A percentile compares a stretch with the other conserved stretches of the same genome.
phyloP scores from a whole-genome alignment of 2,888 invertebrate species.

The Drosophila trichaetosa region DNA sequence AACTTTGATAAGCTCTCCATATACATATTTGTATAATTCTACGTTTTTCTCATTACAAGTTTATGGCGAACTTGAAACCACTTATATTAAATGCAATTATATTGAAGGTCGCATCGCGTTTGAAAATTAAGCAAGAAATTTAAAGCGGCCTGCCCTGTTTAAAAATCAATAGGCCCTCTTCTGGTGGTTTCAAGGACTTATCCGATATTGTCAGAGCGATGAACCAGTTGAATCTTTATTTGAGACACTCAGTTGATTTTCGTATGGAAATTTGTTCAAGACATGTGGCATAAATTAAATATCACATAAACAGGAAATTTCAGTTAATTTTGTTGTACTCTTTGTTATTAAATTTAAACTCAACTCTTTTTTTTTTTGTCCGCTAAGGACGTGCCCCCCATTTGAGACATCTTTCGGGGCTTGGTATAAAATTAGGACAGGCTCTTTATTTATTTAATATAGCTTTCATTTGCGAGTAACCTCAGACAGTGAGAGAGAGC shows the following conservation, averaged over 20 bases:
- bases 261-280: conserved; percentile 17
- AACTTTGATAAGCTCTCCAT: background rate
- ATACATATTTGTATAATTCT: background rate
- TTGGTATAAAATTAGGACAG: conserved; percentile 27
- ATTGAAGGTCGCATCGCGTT: conserved; percentile 33
- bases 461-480: conserved; percentile 5
- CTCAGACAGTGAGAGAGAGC: background rate
- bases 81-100: conserved; percentile 9
- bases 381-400: conserved; percentile 55
- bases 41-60: conserved; percentile 11
- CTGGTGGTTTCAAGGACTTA: conserved; percentile 35
- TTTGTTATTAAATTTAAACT: conserved; percentile 53
- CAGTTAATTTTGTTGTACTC: conserved; percentile 26
- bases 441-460: conserved; percentile 22
- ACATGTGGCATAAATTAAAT: conserved; percentile 10
- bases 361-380: conserved; percentile 11
- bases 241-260: background rate
- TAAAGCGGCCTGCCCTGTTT: background rate
- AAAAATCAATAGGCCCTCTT: background rate
- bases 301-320: conserved; percentile 15
- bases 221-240: conserved; percentile 35
- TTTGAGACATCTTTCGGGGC: conserved; percentile 46
- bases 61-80: conserved; percentile 21
- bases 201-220: conserved; percentile 38
- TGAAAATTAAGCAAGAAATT: conserved; percentile 32